Base-by-base conservation (phyloP, 2,888 invertebrate genomes). In the Axea sp. region DNA sequence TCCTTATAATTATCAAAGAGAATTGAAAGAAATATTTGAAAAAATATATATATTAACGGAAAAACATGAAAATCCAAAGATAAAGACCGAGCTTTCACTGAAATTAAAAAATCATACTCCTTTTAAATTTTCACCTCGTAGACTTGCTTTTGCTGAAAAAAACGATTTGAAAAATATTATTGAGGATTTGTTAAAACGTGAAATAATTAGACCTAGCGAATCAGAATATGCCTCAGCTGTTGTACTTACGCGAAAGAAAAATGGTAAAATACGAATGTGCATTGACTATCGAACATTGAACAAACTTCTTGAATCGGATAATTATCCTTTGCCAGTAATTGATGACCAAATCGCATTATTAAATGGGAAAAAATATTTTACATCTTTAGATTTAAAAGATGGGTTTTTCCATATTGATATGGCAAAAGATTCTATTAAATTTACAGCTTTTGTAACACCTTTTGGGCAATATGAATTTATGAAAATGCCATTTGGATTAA, bases 71-170 rank as follows among this genome's bases (percentile, higher is more conserved):
- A 9, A 9, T 1, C 9, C 8, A 28, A 28, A 28, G 9, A 28
- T 1, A 5, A 28, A 28, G 9, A 6, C 6, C 9, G 9, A 28
- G 9, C 28, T 8, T 28, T 2, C 8, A 1, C 6, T 28, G 2
- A 28, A 33, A 7, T n/a, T 76, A 5, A 64, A 59, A 59, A 28
- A 41, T 5, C 53, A 72, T 53, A 62, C 67, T 22, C 55, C 64
- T 0, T 68, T 74, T 45, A 41, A 60, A 39, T 76, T 43, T 30
- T 2, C 9, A 3, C 55, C 60, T 3, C 33, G 75, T 4, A 41
- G 76, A 17, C 26, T 74, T 1, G 6, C 39, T 0, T 53, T 28
- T 39, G 5, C 11, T 2, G 53, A 53, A 28, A 39, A 39, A 30
- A 28, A 28, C 6, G 19, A 28, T 1, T 15, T 39, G 8, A 19